phyloP scores from a whole-genome alignment of 1,140 invertebrate species.

The Neodiprion fabricii region DNA sequence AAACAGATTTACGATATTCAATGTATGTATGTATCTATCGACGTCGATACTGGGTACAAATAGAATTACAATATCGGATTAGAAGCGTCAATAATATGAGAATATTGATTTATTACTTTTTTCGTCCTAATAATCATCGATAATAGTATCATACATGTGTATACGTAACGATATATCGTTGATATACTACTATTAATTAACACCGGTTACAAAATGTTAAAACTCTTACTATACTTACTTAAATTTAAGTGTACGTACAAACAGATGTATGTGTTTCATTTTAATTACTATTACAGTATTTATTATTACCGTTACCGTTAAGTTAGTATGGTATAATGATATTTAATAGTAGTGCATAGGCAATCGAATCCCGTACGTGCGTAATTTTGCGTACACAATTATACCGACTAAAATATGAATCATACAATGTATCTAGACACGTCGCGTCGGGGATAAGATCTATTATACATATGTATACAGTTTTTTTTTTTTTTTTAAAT shows the following conservation, averaged over 20 bases:
- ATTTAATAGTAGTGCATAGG: neutral
- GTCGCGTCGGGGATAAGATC: too few relatives aligned
- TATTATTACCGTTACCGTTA: too few relatives aligned
- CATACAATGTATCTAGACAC: too few relatives aligned
- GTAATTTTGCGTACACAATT: neutral
- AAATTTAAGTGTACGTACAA: neutral
- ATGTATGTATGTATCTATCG: neutral
- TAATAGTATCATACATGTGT: conserved; percentile 19
- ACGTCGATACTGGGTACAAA: neutral
- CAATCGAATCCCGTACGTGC: neutral
- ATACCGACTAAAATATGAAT: too few relatives aligned
- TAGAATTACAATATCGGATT: neutral
- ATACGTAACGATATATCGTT: conserved; percentile 27
- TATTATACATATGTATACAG: too few relatives aligned
- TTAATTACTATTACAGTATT: neutral
- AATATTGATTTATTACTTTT: conserved; percentile 31
- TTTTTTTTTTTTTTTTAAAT: too few relatives aligned
- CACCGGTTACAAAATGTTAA: conserved; percentile 23
- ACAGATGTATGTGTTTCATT: neutral
- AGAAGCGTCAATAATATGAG: conserved; percentile 22
- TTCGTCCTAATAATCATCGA: neutral
- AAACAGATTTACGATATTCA: too few relatives aligned
- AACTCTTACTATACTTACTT: neutral
- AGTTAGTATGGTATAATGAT: neutral
- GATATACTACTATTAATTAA: neutral